Evolutionary conservation across 2,113 vertebrate genomes (phyloP).

Genomic region (Vicugna pacos): DNA sequence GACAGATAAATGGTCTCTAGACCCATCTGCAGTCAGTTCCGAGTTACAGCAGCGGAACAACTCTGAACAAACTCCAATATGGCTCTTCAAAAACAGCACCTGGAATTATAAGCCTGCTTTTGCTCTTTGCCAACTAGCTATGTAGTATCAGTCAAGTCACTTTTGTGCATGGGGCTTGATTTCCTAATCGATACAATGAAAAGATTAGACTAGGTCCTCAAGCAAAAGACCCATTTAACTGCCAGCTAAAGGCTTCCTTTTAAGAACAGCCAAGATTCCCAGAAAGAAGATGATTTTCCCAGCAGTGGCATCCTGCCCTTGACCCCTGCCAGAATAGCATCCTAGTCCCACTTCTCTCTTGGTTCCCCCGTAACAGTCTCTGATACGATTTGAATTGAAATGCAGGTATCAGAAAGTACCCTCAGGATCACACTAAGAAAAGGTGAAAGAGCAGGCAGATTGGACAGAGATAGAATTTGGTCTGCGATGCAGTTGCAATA

Average conservation of each 20-base stretch:
- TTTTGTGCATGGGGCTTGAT: background rate
- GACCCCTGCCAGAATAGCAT: background rate
- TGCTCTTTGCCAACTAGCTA: background rate
- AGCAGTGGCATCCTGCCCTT: background rate
- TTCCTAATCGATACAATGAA: slow-evolving; percentile 22
- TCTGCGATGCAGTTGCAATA: background rate
- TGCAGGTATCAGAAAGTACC: background rate
- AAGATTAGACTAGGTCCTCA: background rate
- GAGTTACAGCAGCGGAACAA: slow-evolving; percentile 15
- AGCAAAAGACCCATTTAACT: background rate
- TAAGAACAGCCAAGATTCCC: background rate
- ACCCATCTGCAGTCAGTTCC: slow-evolving; percentile 41
- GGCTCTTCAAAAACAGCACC: background rate
- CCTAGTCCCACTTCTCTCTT: background rate
- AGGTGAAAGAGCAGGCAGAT: background rate
- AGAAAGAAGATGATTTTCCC: background rate
- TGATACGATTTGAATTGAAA: background rate
- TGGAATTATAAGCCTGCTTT: background rate
- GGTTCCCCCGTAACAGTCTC: background rate
- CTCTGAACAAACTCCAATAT: background rate
- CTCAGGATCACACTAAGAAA: background rate
- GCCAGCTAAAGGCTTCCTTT: background rate
- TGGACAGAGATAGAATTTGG: background rate
- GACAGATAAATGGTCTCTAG: slow-evolving; percentile 18
- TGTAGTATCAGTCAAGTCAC: background rate